phyloP scores from a whole-genome alignment of 2,113 vertebrate species.

The Bothrops jararaca region DNA sequence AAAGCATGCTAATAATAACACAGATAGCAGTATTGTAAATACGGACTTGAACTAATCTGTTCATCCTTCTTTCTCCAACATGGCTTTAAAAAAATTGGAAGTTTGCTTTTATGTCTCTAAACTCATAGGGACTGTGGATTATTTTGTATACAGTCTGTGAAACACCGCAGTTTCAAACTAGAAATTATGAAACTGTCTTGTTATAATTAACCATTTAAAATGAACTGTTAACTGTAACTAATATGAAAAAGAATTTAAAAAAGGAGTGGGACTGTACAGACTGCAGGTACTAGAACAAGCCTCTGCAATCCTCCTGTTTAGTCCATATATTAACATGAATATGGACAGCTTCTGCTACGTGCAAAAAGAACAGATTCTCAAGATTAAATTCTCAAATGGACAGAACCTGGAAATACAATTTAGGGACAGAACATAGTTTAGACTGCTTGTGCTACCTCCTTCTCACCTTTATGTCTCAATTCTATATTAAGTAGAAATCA shows the following conservation, averaged over 20 bases:
- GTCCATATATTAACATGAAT: neutral
- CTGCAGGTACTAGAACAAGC: neutral
- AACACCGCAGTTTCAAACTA: neutral
- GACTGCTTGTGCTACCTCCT: neutral
- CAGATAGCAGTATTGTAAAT: too few relatives aligned
- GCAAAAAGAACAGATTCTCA: neutral
- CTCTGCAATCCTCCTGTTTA: neutral
- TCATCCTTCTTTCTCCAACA: neutral
- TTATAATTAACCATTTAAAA: neutral
- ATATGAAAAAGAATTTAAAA: neutral
- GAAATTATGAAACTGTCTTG: neutral
- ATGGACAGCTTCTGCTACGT: neutral
- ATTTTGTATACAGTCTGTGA: neutral
- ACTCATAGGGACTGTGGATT: neutral
- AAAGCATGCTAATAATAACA: neutral
- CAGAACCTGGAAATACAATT: neutral
- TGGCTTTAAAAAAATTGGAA: neutral
- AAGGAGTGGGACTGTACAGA: neutral
- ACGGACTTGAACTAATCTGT: neutral
- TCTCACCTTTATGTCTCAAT: neutral
- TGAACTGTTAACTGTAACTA: neutral
- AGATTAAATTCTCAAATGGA: neutral
- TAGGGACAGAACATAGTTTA: neutral
- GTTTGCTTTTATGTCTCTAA: neutral
- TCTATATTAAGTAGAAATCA: neutral